Evolutionary conservation across 1,140 invertebrate genomes (phyloP), one percentile per base, ranked within the genome.

Genomic region (Dreissena polymorpha): DNA sequence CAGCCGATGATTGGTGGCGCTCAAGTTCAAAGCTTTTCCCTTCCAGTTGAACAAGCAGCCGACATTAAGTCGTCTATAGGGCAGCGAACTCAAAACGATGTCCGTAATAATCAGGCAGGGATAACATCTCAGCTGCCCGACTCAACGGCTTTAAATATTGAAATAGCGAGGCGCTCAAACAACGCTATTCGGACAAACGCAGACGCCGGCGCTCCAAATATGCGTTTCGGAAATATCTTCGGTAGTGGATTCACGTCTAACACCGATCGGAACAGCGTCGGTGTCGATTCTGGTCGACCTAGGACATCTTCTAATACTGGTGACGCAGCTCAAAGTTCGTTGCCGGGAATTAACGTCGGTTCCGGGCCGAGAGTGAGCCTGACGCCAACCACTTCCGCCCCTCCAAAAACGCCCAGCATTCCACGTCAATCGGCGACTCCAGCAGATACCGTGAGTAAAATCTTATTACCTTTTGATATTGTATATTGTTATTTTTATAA

Each of bases 221-320:
- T 23, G 13, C 13, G 16, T 14, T 16, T n/a, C 12, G 72, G 72
- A 74, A 74, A 21, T 63, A 50, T 29, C 21, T 75, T 75, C 50
- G 73, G 60, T 5, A 65, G 55, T 10, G 73, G 73, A 21, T 18
- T 21, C 10, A 64, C 27, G 21, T 29, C n/a, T 64, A 49, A n/a
- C 21, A 7, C 7, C 5, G 70, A 49, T 39, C 39, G 39, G 49
- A 39, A 39, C 13, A 73, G n/a, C 21, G 50, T 55, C 29, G 67
- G 18, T 68, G 18, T 1, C 18, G n/a, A 39, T 27, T 21, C 67
- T 21, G 14, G 16, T 10, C 21, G 18, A 49, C 39, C 16, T 12
- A 50, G 3, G 7, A 63, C 21, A 10, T n/a, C 57, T n/a, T 2
- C 14, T 39, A 27, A 64, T 14, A 7, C 60, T 60, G 27, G 71